Base-by-base conservation (phyloP, 1,140 invertebrate genomes). In the Drosophila nigromelanica region DNA sequence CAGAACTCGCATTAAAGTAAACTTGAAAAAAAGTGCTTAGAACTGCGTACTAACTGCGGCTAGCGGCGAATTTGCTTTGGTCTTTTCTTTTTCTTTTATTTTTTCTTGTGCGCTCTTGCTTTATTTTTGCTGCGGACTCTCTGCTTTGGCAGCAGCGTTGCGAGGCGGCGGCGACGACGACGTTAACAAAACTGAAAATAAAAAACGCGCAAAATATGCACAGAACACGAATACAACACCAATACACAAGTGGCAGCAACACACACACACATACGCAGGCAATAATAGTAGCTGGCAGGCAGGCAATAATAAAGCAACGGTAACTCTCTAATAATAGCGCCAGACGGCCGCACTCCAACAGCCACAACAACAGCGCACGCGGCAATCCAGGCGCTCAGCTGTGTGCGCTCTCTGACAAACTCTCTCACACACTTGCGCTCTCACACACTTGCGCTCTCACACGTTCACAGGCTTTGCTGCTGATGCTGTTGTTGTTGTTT, bases 161-260 rank as follows among this genome's bases (percentile, higher is more conserved):
- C 80, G 80, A 80, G 81, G 75, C 81, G 75, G 82, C 78, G 52
- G 58, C 81, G 62, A 69, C 83, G 75, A 86, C 82, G 75, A 76
- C 79, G 82, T 78, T 82, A 87, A 87, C 83, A 89, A 82, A 87
- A 87, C 82, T 87, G 78, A 87, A 87, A 87, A 87, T 75, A 82
- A 87, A 87, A 83, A 86, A 78, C 78, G 63, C 75, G 83, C 83
- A 82, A 87, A 87, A 89, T 87, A 87, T 87, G 83, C 82, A 87
- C 77, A 89, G 83, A 81, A 87, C 83, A 87, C 63, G 73, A 79
- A 76, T 21, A 72, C 68, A 64, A 64, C 60, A 56, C 60, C 51
- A 48, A 71, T 48, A 69, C 66, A n/a, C 40, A 11, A 37, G 1
- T 43, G 33, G 12, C 39, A 47, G 42, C 30, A 39, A 12, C 15